A percentile compares a stretch with the other conserved stretches of the same genome.
Conservation (phyloP, 2,888 invertebrate genomes). For the Petrolisthes cinctipes region DNA sequence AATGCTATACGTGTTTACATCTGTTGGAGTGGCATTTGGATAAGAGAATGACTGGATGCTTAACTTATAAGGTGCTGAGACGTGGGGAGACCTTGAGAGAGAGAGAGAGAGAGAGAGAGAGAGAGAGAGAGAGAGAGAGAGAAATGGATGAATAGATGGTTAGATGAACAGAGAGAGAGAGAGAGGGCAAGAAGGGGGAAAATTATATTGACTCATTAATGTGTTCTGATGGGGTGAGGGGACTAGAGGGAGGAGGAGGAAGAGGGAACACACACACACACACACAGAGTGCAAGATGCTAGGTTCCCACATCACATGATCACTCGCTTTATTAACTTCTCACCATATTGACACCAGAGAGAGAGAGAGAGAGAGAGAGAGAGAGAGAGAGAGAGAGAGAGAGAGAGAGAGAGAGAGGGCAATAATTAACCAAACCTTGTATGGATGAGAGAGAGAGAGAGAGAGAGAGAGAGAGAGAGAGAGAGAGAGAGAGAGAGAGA, state of each 20-base stretch:
- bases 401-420: neutral
- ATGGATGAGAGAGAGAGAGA: neutral
- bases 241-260: too few species aligned
- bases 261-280: too few species aligned
- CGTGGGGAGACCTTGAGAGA: neutral
- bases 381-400: neutral
- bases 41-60: too few species aligned
- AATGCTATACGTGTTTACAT: too few species aligned
- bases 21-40: too few species aligned
- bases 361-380: neutral
- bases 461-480: neutral
- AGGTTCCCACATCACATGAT: neutral
- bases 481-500: neutral
- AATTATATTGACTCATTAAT: too few species aligned
- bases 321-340: conserved; percentile 20
- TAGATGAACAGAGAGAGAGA: neutral
- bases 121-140: conserved; percentile 1
- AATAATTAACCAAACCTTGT: too few species aligned
- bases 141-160: neutral
- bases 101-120: conserved; percentile 1
- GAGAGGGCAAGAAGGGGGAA: neutral
- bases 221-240: too few species aligned
- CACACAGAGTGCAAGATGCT: neutral
- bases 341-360: neutral
- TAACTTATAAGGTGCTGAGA: too few species aligned